Conservation (phyloP, 2,113 vertebrate species). For the Thamnaconus septentrionalis region DNA sequence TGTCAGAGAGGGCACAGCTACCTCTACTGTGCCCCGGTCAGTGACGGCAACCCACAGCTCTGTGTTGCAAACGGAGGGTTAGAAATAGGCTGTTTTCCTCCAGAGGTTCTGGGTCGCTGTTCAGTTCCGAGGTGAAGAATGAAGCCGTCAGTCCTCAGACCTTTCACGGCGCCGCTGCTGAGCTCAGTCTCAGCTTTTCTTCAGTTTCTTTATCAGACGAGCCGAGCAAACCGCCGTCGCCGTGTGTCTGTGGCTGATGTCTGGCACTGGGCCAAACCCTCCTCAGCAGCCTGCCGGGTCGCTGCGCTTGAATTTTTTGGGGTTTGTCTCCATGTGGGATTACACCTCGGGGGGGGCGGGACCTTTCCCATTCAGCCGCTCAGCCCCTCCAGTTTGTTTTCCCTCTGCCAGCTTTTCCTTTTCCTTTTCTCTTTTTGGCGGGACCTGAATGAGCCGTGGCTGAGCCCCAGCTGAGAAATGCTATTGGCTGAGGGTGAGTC, state of each 20-base stretch:
- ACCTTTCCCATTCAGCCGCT: slow-evolving; percentile 46
- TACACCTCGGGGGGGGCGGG: slow-evolving; percentile 32
- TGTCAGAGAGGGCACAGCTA: no score
- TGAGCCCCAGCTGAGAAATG: slow-evolving; percentile 47
- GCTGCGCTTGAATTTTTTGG: slow-evolving; percentile 7
- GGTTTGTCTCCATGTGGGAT: slow-evolving; percentile 27
- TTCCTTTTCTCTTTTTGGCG: slow-evolving; percentile 9
- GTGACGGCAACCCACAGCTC: no score
- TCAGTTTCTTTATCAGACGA: no score
- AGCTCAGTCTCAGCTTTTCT: no score
- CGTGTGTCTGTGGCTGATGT: no score
- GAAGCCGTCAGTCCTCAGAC: background rate
- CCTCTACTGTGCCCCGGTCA: no score
- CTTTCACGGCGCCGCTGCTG: background rate
- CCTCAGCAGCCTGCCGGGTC: slow-evolving; percentile 4
- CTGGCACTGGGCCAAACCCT: no score
- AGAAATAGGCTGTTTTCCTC: no score
- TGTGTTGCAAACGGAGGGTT: no score
- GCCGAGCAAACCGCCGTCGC: no score
- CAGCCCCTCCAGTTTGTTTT: background rate
- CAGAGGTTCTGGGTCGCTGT: no score
- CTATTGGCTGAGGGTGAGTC: slow-evolving; percentile 21
- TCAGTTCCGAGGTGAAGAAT: background rate
- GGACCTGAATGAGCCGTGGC: slow-evolving; percentile 14
- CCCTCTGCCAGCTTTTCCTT: no score